A percentile compares a stretch with the other conserved stretches of the same genome.
Evolutionary conservation across 2,888 invertebrate species (phyloP).

Genomic region (Dysmachus trigonus): DNA sequence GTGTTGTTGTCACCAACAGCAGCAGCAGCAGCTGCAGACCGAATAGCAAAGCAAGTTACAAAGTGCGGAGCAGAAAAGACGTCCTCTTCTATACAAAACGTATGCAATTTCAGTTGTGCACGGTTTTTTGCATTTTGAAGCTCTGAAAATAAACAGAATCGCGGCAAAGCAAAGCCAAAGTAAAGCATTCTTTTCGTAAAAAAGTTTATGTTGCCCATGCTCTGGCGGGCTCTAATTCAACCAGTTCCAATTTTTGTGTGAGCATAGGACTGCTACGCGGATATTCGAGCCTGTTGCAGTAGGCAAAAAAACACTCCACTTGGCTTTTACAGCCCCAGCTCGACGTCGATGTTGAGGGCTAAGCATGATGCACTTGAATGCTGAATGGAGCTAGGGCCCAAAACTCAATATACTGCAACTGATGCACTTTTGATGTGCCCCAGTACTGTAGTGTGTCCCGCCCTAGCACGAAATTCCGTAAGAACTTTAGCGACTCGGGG

Average conservation of each 20-base stretch:
- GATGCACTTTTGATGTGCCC: slow-evolving; percentile 3
- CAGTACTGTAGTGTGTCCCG: background rate
- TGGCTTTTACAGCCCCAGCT: background rate
- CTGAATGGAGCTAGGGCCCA: background rate
- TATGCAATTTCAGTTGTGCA: slow-evolving; percentile 34
- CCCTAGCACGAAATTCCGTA: background rate
- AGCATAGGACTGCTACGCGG: background rate
- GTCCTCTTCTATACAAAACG: slow-evolving; percentile 6
- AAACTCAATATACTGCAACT: slow-evolving; percentile 10
- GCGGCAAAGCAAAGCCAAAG: background rate
- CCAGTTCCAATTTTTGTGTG: background rate
- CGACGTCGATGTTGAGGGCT: background rate
- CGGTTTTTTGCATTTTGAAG: slow-evolving; percentile 12
- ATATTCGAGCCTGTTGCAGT: slow-evolving; percentile 17
- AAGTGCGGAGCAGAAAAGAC: background rate
- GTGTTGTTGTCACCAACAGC: slow-evolving; percentile 3
- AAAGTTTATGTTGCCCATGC: background rate
- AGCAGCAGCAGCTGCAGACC: too few species aligned
- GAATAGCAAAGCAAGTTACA: background rate
- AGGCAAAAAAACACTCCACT: background rate
- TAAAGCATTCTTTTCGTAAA: background rate
- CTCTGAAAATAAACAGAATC: background rate
- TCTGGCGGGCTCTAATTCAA: background rate
- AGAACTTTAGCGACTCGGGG: background rate
- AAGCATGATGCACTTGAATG: background rate